Base-by-base conservation (phyloP, 2,113 vertebrate genomes). In the Accipiter virgatus region DNA sequence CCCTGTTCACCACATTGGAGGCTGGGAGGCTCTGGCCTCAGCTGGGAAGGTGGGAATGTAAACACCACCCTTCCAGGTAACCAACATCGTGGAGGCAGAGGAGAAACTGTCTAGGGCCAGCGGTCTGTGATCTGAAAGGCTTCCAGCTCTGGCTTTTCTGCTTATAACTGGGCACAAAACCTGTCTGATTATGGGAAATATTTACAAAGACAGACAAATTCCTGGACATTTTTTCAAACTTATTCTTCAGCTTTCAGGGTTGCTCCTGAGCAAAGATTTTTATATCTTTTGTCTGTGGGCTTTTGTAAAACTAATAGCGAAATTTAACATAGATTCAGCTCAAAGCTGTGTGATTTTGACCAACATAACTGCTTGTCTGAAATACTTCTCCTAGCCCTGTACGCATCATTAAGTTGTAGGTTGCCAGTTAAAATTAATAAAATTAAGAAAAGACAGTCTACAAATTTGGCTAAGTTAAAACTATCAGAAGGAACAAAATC, bases 41-140 rank as follows among this genome's bases (percentile, higher is more conserved):
- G 25, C 17, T 80, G 50, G 50, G 43, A 80, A 58, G 16, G 3
- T 45, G n/a, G 38, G 17, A 45, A 55, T 29, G 13, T 34, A 63
- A 71, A 68, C 18, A 47, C 7, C 1, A 11, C 7, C 2, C 12
- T 79, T 56, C 31, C 32, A 67, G 38, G 15, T 47, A 86, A 65
- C 6, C 5, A 29, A 27, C 0, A 0, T 14, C 12, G 14, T 20
- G 19, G 13, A 43, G 38, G 23, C 6, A 40, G 42, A 59, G 27
- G 5, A 86, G 15, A 68, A 84, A 59, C 6, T 4, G 1, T 63
- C 36, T 16, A 4, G 9, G 16, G 32, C 11, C 40, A 47, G 53
- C 16, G 14, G 31, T 42, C 34, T 65, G 43, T 65, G 43, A 29
- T 18, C 47, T 61, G 34, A 78, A 61, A 11, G 26, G 4, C 45